Evolutionary conservation across 2,113 vertebrate genomes (phyloP).

Genomic region (Calyptomena viridis): DNA sequence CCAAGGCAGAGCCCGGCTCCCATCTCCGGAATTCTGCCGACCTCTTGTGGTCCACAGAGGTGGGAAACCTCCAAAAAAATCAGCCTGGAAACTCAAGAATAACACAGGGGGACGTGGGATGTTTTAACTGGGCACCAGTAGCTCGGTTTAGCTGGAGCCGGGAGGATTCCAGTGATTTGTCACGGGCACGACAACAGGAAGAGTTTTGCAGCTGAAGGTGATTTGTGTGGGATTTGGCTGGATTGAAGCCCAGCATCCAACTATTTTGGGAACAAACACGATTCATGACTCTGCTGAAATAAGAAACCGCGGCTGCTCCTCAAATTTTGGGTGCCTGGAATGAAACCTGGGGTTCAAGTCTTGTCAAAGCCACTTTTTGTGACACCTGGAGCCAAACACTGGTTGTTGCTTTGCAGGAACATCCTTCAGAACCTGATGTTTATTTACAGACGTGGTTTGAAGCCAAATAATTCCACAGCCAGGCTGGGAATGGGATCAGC

Average conservation of each 20-base stretch:
- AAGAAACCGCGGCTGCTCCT: background rate
- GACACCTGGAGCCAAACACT: background rate
- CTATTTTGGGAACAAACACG: background rate
- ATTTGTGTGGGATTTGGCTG: background rate
- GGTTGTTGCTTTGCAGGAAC: background rate
- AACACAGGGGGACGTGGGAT: fast-evolving
- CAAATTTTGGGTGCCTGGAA: background rate
- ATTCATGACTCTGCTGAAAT: background rate
- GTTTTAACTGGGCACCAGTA: background rate
- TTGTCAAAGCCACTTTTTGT: background rate
- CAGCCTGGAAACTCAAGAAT: background rate
- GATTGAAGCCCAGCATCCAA: background rate
- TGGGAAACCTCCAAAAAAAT: background rate
- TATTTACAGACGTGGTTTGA: background rate
- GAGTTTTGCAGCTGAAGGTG: background rate
- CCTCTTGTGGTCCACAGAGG: background rate
- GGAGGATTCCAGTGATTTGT: background rate
- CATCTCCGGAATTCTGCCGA: background rate
- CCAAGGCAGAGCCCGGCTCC: background rate
- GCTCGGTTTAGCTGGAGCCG: background rate
- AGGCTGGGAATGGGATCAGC: background rate
- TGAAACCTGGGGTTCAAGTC: fast-evolving
- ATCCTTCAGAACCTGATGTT: fast-evolving
- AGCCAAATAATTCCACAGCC: background rate
- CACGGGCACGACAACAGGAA: background rate